Conservation (phyloP, 2,888 invertebrate species). For the Hirtodrosophila duncani region DNA sequence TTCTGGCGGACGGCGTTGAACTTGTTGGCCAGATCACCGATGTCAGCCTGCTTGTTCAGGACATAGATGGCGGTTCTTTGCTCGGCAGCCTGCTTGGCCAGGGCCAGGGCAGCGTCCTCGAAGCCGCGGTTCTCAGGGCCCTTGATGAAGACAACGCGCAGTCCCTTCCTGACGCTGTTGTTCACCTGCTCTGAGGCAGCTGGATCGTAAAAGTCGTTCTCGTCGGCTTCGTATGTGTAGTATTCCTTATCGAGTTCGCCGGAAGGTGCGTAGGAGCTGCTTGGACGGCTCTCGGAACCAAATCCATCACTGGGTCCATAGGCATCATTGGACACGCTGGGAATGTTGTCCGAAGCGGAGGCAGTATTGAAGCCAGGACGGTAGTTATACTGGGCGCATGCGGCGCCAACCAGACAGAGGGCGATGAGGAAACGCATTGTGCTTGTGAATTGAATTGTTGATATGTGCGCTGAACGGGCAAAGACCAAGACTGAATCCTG, state of each 20-base stretch:
- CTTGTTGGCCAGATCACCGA: conserved; percentile 51
- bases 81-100: conserved; percentile 56
- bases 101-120: conserved; percentile 56
- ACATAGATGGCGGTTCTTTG: conserved; percentile 72
- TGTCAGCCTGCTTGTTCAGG: conserved; percentile 64
- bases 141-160: conserved; percentile 75
- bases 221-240: conserved; percentile 68
- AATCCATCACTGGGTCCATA: conserved; percentile 14
- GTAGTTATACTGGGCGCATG: conserved; percentile 70
- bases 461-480: conserved; percentile 41
- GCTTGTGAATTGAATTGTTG: conserved; percentile 2
- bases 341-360: conserved; percentile 37
- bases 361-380: conserved; percentile 41
- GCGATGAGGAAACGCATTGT: conserved; percentile 58
- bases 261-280: conserved; percentile 36
- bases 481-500: conserved; percentile 67
- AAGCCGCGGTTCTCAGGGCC: conserved; percentile 58
- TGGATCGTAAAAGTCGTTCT: conserved; percentile 63
- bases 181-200: conserved; percentile 42
- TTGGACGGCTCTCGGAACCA: conserved; percentile 29
- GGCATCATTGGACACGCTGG: conserved; percentile 27
- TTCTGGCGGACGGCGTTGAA: conserved; percentile 48
- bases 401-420: conserved; percentile 61
- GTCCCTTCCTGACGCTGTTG: conserved; percentile 52
- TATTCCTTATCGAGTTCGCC: conserved; percentile 65